phyloP scores from a whole-genome alignment of 1,140 invertebrate genomes.

The Micrasema longulum region DNA sequence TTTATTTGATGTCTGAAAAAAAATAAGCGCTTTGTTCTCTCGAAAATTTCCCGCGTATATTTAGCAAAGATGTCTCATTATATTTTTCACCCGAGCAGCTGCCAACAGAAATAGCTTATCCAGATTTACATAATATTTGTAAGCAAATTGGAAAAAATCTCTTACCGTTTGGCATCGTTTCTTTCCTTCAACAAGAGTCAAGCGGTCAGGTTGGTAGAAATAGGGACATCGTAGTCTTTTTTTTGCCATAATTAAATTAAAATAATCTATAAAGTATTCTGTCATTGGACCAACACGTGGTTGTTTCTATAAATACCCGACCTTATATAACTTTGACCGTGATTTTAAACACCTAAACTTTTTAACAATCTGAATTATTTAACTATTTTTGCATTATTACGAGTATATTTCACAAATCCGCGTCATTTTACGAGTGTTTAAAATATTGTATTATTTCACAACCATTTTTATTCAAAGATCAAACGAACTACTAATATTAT shows the following conservation, averaged over 20 bases:
- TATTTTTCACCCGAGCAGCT: slow-evolving; percentile 40
- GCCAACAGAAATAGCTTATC: slow-evolving; percentile 44
- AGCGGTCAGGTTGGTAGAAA: background rate
- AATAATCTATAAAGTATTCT: too few relatives aligned
- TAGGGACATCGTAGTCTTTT: too few relatives aligned
- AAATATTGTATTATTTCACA: background rate
- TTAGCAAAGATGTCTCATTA: slow-evolving; percentile 42
- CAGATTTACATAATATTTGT: slow-evolving; percentile 42
- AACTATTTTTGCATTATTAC: too few relatives aligned
- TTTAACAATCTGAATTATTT: too few relatives aligned
- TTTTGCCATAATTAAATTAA: too few relatives aligned
- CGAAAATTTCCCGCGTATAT: slow-evolving; percentile 28
- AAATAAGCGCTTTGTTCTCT: slow-evolving; percentile 19
- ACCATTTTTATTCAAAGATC: slow-evolving; percentile 16
- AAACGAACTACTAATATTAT: slow-evolving; percentile 27
- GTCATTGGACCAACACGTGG: too few relatives aligned
- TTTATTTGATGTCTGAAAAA: slow-evolving; percentile 2
- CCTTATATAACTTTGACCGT: too few relatives aligned
- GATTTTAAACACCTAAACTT: too few relatives aligned
- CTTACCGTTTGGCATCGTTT: background rate
- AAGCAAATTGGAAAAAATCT: slow-evolving; percentile 28
- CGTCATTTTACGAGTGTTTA: slow-evolving; percentile 9
- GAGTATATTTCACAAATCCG: too few relatives aligned
- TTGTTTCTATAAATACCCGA: too few relatives aligned
- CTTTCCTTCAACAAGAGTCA: background rate